Evolutionary conservation across 1,140 invertebrate genomes (phyloP).

Genomic region (Atta texana): DNA sequence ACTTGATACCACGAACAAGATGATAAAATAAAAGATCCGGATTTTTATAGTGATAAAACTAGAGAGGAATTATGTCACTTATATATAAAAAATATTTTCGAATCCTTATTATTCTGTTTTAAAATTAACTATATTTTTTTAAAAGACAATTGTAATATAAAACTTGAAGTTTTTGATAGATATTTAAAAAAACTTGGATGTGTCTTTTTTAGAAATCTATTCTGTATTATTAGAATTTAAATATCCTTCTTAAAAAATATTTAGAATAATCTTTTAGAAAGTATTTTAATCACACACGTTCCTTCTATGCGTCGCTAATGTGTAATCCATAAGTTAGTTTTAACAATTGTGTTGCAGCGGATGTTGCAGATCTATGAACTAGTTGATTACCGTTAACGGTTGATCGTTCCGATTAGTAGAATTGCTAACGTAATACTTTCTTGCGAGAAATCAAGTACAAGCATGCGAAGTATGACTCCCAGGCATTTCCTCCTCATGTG

Average conservation of each 20-base stretch:
- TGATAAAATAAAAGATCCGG: constrained; percentile 22
- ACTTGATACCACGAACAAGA: neutral
- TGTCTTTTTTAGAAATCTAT: neutral
- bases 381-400: constrained; percentile 45
- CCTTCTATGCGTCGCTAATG: neutral
- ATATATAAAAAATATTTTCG: constrained; percentile 20
- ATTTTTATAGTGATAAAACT: neutral
- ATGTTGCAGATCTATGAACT: constrained; percentile 34
- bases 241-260: neutral
- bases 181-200: neutral
- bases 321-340: neutral
- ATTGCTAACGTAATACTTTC: constrained; percentile 52
- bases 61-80: constrained; percentile 1
- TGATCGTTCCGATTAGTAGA: constrained; percentile 48
- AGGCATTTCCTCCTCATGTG: constrained; percentile 47
- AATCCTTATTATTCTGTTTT: neutral
- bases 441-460: constrained; percentile 57
- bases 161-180: neutral
- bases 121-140: neutral
- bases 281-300: neutral
- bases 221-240: neutral
- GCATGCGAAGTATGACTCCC: constrained; percentile 51
- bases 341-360: constrained; percentile 13
- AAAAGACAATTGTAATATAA: neutral
- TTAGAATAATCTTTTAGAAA: neutral